Percentiles rank a stretch among this genome's conserved stretches.
These are phyloP conservation scores for Rotaria socialis DNA, from an alignment of 2,888 invertebrate species.

Conservation along the genomic window DNA sequence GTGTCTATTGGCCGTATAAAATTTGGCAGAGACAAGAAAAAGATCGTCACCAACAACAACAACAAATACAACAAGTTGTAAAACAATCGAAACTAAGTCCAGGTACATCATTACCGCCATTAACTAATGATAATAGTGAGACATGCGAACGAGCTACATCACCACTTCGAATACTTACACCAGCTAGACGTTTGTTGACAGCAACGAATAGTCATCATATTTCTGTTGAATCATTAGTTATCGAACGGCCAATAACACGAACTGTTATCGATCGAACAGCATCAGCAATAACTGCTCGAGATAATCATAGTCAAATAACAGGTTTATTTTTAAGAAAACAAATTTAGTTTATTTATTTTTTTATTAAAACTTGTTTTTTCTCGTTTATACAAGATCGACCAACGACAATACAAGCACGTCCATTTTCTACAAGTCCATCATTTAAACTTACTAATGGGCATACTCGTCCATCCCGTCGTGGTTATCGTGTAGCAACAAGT, in stretches of 20 bases:
- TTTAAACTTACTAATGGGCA: neutral
- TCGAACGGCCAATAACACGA: neutral
- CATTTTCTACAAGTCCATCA: neutral
- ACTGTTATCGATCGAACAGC: neutral
- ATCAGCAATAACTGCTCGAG: neutral
- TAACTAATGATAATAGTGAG: neutral
- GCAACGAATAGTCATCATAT: neutral
- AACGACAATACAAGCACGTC: neutral
- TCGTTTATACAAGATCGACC: neutral
- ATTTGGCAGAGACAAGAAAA: neutral
- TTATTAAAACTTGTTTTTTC: too few relatives aligned
- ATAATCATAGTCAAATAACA: neutral
- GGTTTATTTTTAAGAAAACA: neutral
- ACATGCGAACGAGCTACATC: slow-evolving; percentile 10
- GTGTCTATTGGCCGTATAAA: slow-evolving; percentile 27
- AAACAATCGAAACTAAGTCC: neutral
- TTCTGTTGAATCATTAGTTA: neutral
- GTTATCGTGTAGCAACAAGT: neutral
- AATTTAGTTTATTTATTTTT: neutral
- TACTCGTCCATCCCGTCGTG: neutral
- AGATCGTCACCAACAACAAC: slow-evolving; percentile 28
- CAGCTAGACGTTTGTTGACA: neutral
- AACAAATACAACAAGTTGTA: neutral
- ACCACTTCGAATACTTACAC: neutral
- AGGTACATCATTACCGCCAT: neutral